Evolutionary conservation across 1,140 invertebrate species (phyloP), one percentile per base, ranked within the genome.

Genomic region (Subanguina moxae): DNA sequence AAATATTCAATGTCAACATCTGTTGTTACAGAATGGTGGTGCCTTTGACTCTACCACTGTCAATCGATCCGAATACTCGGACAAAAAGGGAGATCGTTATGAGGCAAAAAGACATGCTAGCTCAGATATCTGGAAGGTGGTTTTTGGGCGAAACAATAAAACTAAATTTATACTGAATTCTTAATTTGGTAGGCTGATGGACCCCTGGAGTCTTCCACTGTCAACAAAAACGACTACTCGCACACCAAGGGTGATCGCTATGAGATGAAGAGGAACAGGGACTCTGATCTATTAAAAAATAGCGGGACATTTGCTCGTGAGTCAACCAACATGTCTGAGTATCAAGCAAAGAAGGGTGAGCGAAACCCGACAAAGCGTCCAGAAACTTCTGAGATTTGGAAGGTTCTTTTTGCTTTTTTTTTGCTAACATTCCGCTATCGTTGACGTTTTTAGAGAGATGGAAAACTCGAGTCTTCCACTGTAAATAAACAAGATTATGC

Each of bases 221-320:
- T 28, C 7, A 64, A 28, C 30, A 38, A 38, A 45, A 19, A 30
- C 11, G 70, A 73, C 17, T 73, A 72, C 19, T 45, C 43, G 0
- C 28, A 52, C 5, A 73, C 64, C 19, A 38, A 63, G 17, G 70
- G 59, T 19, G 71, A 72, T 30, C 38, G 71, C n/a, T 73, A 57
- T 23, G 70, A 72, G 48, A 42, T 42, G 19, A 71, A 52, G n/a
- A 56, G 42, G 56, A 71, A 71, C 15, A 58, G 66, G 38, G 63
- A 64, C 38, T 76, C 73, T n/a, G 65, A 75, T 19, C 32, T 70
- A 9, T 62, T 61, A 32, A 70, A 68, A 67, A 25, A n/a, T 8
- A 64, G 48, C 15, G 65, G 57, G 17, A 15, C 42, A 68, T 74
- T 67, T n/a, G 0, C 42, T 52, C 25, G 19, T 25, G 65, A 67